Percentiles rank a stretch among this genome's conserved stretches.
phyloP scores from a whole-genome alignment of 2,888 invertebrate species.

The Lagria hirta region DNA sequence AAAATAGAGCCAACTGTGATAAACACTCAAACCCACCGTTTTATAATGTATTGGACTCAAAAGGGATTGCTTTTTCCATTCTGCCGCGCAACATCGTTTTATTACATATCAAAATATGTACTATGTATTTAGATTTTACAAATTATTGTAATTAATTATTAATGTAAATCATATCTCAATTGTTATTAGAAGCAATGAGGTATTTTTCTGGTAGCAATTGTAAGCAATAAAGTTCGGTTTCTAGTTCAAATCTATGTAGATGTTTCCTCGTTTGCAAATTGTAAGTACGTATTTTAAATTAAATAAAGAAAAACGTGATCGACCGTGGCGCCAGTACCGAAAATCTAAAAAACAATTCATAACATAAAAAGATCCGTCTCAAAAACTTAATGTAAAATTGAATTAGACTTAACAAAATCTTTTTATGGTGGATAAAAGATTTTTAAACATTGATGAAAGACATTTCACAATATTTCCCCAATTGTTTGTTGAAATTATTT shows the following conservation, averaged over 20 bases:
- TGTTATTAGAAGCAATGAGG: conserved; percentile 5
- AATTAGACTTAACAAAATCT: conserved; percentile 3
- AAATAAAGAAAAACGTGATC: too few relatives aligned
- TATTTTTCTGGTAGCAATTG: conserved; percentile 12
- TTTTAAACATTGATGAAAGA: conserved; percentile 18
- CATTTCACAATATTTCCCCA: conserved; percentile 25
- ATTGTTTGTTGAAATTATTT: conserved; percentile 38
- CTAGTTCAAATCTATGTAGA: not conserved
- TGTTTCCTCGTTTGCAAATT: not conserved
- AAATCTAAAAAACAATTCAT: too few relatives aligned
- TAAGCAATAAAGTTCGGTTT: conserved; percentile 15
- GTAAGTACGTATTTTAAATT: too few relatives aligned
- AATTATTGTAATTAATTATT: conserved; percentile 4
- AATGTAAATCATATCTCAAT: conserved; percentile 15
- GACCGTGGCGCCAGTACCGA: conserved; percentile 11
- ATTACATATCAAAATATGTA: conserved; percentile 18
- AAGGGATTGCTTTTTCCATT: too few relatives aligned
- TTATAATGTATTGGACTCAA: too few relatives aligned
- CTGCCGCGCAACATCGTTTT: too few relatives aligned
- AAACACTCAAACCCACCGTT: too few relatives aligned
- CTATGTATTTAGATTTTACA: not conserved
- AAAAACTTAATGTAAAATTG: conserved; percentile 11
- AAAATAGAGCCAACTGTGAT: conserved; percentile 8
- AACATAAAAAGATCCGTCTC: conserved; percentile 19
- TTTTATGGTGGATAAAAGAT: conserved; percentile 10